These are phyloP conservation scores for Atractosteus spatula DNA, from an alignment of 2,113 vertebrate genomes.

Conservation along the genomic window DNA sequence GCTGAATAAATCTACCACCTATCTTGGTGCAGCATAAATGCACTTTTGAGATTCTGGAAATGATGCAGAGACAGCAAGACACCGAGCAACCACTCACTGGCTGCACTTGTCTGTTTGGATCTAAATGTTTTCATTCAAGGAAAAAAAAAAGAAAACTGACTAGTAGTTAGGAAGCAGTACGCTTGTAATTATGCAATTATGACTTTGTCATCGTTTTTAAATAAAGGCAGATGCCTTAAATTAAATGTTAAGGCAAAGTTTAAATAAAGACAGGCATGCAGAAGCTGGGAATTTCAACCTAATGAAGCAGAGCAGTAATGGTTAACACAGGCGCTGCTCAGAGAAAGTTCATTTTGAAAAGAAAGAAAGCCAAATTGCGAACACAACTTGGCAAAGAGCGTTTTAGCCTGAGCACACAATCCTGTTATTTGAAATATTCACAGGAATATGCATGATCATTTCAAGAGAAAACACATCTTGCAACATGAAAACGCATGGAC, in stretches of 20 bases:
- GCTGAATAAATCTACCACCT: constrained; percentile 50
- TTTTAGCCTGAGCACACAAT: constrained; percentile 45
- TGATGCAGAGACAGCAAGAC: constrained; percentile 33
- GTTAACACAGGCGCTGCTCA: constrained; percentile 30
- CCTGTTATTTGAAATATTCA: constrained; percentile 21
- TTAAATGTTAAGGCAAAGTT: constrained; percentile 48
- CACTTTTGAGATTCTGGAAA: constrained; percentile 57
- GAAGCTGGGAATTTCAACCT: constrained; percentile 8
- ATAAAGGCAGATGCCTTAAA: constrained; percentile 1
- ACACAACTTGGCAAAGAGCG: constrained; percentile 44
- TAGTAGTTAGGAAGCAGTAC: constrained; percentile 52
- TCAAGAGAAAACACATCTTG: constrained; percentile 29
- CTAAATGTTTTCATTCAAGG: constrained; percentile 62
- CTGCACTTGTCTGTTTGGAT: constrained; percentile 38
- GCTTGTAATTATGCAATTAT: constrained; percentile 63
- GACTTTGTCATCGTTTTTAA: constrained; percentile 52
- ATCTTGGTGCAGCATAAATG: constrained; percentile 36
- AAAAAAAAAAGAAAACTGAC: constrained; percentile 31
- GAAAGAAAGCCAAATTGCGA: constrained; percentile 38
- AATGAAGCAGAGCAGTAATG: constrained; percentile 43
- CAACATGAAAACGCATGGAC: constrained; percentile 32
- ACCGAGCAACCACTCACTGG: constrained; percentile 30
- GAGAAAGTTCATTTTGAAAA: constrained; percentile 33
- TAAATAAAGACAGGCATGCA: constrained; percentile 41
- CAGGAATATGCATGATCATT: constrained; percentile 23